Percentiles rank a stretch among this genome's conserved stretches.
Evolutionary conservation across 2,797 vertebrate genomes (phyloP).

Genomic region (Bothrops alternatus): DNA sequence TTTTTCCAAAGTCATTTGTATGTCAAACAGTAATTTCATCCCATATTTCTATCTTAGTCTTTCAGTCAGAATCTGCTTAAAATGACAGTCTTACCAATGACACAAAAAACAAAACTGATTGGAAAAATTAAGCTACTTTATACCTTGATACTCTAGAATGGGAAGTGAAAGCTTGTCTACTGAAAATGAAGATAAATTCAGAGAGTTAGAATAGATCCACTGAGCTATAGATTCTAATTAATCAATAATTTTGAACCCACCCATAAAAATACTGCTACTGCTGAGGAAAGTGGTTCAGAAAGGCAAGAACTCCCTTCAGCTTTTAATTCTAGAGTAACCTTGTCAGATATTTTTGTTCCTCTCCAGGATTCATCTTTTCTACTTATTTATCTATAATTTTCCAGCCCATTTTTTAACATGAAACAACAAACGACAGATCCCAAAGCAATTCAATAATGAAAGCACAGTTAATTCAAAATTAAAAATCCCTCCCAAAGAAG

Average conservation of each 20-base stretch:
- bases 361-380: background rate
- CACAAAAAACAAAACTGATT: background rate
- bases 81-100: background rate
- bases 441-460: background rate
- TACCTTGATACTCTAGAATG: background rate
- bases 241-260: background rate
- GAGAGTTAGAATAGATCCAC: background rate
- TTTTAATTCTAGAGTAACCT: background rate
- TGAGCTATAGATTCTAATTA: background rate
- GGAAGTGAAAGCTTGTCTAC: background rate
- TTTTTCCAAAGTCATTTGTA: background rate
- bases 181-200: no score
- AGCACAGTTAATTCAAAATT: background rate
- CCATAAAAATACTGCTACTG: background rate
- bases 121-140: background rate
- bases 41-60: background rate
- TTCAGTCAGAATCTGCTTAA: background rate
- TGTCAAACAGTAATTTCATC: background rate
- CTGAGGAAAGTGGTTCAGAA: background rate
- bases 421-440: background rate
- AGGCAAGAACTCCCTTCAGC: background rate
- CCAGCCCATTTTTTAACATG: background rate
- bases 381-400: background rate
- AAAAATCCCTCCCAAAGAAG: background rate
- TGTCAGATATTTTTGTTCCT: background rate